Percentiles rank a stretch among this genome's conserved stretches.
phyloP scores from a whole-genome alignment of 2,888 invertebrate genomes.

The Amblyjoppa proteus region DNA sequence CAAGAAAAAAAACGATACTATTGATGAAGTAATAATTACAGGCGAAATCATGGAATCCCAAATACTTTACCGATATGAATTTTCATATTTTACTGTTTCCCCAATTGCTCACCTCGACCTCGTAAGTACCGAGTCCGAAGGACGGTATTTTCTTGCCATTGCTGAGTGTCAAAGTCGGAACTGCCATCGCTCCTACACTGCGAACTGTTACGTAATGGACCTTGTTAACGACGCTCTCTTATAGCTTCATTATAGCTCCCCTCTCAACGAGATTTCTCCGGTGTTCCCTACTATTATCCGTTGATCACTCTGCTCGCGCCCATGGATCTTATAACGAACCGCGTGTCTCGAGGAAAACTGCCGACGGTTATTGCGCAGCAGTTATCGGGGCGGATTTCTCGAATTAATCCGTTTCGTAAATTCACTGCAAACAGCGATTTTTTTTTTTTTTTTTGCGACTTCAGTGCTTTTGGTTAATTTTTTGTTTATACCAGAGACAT shows the following conservation, averaged over 20 bases:
- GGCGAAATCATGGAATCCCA: no score
- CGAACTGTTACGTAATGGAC: conserved; percentile 64
- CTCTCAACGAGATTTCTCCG: not conserved
- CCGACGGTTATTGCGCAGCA: not conserved
- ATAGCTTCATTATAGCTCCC: not conserved
- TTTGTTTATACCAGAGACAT: no score
- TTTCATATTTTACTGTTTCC: conserved; percentile 26
- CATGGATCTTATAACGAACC: not conserved
- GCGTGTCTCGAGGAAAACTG: not conserved
- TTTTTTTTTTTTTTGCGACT: no score
- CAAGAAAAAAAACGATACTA: not conserved
- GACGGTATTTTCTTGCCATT: conserved; percentile 89
- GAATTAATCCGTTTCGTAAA: no score
- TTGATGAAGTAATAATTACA: no score
- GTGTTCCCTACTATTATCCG: not conserved
- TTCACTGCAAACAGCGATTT: no score
- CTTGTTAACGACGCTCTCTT: not conserved
- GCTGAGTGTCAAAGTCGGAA: conserved; percentile 87
- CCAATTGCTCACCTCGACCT: conserved; percentile 86
- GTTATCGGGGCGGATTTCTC: not conserved
- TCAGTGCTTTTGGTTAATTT: no score
- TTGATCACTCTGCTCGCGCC: not conserved
- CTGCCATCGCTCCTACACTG: conserved; percentile 73
- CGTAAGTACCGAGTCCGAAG: conserved; percentile 93
- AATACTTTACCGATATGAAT: no score